Evolutionary conservation across 2,113 vertebrate species (phyloP).

Genomic region (Sinocyclocheilus grahami): DNA sequence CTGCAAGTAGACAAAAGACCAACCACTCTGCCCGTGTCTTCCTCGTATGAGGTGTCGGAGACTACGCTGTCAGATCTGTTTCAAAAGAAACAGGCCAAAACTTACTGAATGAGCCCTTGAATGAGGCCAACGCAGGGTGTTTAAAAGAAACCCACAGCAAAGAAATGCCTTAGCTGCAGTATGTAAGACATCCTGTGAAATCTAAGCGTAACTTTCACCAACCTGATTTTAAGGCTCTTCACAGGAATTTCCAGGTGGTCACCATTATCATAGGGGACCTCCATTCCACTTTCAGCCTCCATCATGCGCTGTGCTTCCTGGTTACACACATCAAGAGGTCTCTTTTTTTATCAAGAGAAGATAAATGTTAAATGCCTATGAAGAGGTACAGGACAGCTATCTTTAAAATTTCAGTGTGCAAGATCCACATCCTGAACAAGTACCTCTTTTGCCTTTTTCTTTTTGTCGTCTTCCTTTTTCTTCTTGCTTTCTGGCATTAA

Average conservation of each 20-base stretch:
- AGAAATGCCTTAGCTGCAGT: background rate
- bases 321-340: too few species aligned
- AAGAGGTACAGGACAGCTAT: constrained; percentile 65
- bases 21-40: constrained; percentile 68
- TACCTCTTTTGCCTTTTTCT: constrained; percentile 88
- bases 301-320: constrained; percentile 86
- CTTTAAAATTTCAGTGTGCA: constrained; percentile 70
- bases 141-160: background rate
- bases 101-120: background rate
- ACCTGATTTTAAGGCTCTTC: constrained; percentile 84
- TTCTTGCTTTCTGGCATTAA: constrained; percentile 98
- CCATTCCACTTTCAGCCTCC: constrained; percentile 75
- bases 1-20: constrained; percentile 56
- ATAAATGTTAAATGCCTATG: background rate
- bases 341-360: background rate
- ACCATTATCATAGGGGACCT: constrained; percentile 77
- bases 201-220: constrained; percentile 9
- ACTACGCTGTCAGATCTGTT: constrained; percentile 74
- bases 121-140: background rate
- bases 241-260: constrained; percentile 81
- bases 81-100: constrained; percentile 59
- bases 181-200: background rate
- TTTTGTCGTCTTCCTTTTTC: constrained; percentile 95
- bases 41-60: constrained; percentile 65
- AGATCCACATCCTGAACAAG: background rate